A percentile compares a stretch with the other conserved stretches of the same genome.
phyloP scores from a whole-genome alignment of 2,888 invertebrate genomes.

The Gortyna flavago region DNA sequence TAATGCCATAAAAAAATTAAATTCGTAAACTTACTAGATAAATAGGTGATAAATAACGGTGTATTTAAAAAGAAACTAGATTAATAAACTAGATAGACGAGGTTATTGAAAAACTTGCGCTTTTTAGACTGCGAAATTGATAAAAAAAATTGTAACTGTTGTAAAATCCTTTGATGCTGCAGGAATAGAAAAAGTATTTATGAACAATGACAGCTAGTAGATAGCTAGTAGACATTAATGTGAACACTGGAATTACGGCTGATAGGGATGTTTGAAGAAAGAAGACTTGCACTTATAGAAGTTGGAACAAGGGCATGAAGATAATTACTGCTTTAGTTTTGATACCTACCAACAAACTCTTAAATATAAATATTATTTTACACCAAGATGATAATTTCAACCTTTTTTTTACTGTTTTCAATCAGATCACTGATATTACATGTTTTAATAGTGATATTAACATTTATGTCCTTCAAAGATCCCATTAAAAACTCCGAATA shows the following conservation, averaged over 20 bases:
- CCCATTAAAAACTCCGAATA: slow-evolving; percentile 35
- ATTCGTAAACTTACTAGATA: no score
- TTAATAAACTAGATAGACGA: no score
- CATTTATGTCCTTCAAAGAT: slow-evolving; percentile 31
- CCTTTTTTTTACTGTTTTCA: slow-evolving; percentile 13
- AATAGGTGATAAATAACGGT: no score
- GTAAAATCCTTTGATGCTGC: neutral
- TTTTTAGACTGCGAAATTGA: no score
- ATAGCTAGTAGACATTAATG: neutral
- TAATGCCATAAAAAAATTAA: no score
- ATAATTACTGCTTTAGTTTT: neutral
- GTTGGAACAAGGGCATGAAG: neutral
- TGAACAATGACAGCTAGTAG: no score
- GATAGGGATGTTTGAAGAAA: neutral
- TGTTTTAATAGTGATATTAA: slow-evolving; percentile 34
- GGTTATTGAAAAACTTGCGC: no score
- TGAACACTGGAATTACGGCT: neutral
- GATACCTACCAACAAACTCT: neutral
- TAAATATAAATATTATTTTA: neutral
- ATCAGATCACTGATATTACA: slow-evolving; percentile 34
- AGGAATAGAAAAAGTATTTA: neutral
- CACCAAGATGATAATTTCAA: slow-evolving; percentile 3
- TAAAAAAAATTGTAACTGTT: neutral
- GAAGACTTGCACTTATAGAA: neutral
- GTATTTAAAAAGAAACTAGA: no score